phyloP scores from a whole-genome alignment of 1,140 invertebrate genomes.

The Hycleus phaleratus region DNA sequence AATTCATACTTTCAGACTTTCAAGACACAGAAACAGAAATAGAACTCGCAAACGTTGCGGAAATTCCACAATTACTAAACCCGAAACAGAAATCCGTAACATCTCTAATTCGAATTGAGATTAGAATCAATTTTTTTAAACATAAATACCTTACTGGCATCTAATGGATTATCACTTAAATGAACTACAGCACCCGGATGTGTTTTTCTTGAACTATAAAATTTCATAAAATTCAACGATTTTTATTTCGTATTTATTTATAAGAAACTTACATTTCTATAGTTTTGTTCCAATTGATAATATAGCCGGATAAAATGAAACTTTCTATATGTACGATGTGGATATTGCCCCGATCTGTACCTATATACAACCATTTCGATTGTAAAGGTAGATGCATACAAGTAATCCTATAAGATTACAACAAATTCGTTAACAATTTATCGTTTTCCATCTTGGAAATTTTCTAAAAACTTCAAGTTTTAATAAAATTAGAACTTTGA shows the following conservation, averaged over 20 bases:
- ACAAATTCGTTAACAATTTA: too few species aligned
- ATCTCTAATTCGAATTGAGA: not conserved
- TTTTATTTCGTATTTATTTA: not conserved
- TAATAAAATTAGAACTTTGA: not conserved
- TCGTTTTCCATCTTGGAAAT: too few species aligned
- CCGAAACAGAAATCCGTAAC: too few species aligned
- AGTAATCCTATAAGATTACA: constrained; percentile 63
- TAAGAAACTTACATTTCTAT: constrained; percentile 91
- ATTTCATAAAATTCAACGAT: not conserved
- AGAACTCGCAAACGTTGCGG: too few species aligned
- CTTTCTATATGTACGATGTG: constrained; percentile 95
- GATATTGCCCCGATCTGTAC: constrained; percentile 96
- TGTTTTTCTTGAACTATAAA: constrained; percentile 81
- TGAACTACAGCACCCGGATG: constrained; percentile 93
- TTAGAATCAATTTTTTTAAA: not conserved
- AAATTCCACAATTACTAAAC: too few species aligned
- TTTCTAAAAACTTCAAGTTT: too few species aligned
- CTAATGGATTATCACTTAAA: constrained; percentile 91
- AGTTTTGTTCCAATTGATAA: constrained; percentile 99
- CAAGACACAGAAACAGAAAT: too few species aligned
- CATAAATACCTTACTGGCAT: constrained; percentile 78
- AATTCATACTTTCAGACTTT: too few species aligned
- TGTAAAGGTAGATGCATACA: constrained; percentile 89
- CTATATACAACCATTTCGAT: constrained; percentile 98
- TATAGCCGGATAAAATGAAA: constrained; percentile 93